phyloP scores from a whole-genome alignment of 2,888 invertebrate species.

The Priocnemis perturbator region DNA sequence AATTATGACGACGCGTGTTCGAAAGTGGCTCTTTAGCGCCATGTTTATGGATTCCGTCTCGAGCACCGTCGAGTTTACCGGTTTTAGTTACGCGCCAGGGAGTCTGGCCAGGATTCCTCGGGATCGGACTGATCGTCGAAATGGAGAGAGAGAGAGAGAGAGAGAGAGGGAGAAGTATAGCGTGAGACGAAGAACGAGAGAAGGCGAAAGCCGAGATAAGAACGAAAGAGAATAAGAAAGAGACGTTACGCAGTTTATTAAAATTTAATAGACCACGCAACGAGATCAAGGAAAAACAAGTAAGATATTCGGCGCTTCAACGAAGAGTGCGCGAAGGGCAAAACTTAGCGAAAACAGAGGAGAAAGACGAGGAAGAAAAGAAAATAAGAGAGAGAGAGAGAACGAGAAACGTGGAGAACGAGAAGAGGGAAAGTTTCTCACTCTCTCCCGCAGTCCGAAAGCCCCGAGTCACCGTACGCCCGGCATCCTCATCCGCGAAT shows the following conservation, averaged over 20 bases:
- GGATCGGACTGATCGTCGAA: slow-evolving; percentile 39
- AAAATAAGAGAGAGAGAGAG: slow-evolving; percentile 4
- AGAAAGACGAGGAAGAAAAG: not conserved
- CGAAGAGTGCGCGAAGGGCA: not conserved
- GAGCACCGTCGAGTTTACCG: slow-evolving; percentile 33
- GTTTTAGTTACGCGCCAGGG: slow-evolving; percentile 48
- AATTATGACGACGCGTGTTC: slow-evolving; percentile 6
- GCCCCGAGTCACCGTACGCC: not conserved
- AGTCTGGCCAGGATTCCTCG: slow-evolving; percentile 37
- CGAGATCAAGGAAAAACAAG: too few species aligned
- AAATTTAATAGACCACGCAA: too few species aligned
- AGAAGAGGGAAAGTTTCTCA: too few species aligned
- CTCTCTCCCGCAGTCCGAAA: not conserved
- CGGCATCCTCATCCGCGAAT: slow-evolving; percentile 28
- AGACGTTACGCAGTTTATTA: too few species aligned
- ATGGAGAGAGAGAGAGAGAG: not conserved
- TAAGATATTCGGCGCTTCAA: not conserved
- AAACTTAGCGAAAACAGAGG: not conserved
- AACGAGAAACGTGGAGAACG: too few species aligned
- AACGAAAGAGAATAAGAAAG: not conserved
- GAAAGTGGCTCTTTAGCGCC: slow-evolving; percentile 11
- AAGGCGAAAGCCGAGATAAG: not conserved
- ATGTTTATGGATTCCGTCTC: slow-evolving; percentile 16
- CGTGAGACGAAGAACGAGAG: not conserved
- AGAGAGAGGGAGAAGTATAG: not conserved